Conservation (phyloP, 2,113 vertebrate genomes). For the Notothenia rossii region DNA sequence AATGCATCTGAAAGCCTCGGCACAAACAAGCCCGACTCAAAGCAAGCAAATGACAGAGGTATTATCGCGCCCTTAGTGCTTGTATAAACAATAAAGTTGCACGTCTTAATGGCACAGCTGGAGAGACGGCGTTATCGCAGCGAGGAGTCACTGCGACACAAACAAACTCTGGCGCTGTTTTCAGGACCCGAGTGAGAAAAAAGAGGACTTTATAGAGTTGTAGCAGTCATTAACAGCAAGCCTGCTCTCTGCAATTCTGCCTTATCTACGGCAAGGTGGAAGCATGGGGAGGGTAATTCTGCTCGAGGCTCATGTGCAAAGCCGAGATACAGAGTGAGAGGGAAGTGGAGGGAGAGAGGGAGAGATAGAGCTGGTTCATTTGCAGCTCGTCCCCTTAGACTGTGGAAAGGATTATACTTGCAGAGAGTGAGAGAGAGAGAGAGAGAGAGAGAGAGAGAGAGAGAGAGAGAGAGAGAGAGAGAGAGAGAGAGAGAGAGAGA, state of each 20-base stretch:
- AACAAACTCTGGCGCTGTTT: background rate
- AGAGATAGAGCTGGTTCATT: slow-evolving; percentile 74
- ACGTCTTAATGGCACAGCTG: slow-evolving; percentile 42
- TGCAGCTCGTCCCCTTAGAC: slow-evolving; percentile 78
- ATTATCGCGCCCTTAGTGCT: slow-evolving; percentile 14
- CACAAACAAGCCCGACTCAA: slow-evolving; percentile 30
- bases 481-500: slow-evolving; percentile 14
- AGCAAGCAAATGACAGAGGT: slow-evolving; percentile 9
- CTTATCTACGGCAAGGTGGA: slow-evolving; percentile 73
- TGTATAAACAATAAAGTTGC: slow-evolving; percentile 30
- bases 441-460: background rate
- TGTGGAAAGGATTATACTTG: slow-evolving; percentile 76
- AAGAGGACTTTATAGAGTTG: slow-evolving; percentile 42
- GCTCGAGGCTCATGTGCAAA: slow-evolving; percentile 76
- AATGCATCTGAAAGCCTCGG: slow-evolving; percentile 18
- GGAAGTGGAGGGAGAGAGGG: slow-evolving; percentile 55
- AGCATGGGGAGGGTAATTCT: slow-evolving; percentile 58
- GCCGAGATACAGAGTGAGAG: slow-evolving; percentile 73
- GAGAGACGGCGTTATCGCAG: slow-evolving; percentile 27
- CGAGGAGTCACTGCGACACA: slow-evolving; percentile 56
- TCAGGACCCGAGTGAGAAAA: background rate
- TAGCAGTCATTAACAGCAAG: slow-evolving; percentile 60
- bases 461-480: slow-evolving; percentile 21
- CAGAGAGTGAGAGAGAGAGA: slow-evolving; percentile 23
- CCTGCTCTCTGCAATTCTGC: slow-evolving; percentile 57